Conservation (phyloP, 2,113 vertebrate genomes). For the Apteryx mantelli region DNA sequence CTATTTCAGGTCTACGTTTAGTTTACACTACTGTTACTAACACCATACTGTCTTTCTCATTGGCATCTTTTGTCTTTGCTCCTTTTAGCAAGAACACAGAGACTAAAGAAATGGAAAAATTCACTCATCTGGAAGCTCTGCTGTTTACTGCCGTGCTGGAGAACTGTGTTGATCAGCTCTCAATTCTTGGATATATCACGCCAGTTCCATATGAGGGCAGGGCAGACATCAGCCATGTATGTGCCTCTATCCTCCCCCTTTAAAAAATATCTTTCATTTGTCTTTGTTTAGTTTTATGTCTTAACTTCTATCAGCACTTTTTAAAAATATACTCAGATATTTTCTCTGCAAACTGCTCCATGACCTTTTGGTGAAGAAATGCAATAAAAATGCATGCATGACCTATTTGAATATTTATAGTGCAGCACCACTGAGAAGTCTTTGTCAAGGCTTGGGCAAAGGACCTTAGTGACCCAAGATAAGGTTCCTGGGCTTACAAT, state of each 20-base stretch:
- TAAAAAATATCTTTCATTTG: not conserved
- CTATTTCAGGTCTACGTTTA: not conserved
- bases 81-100: not conserved
- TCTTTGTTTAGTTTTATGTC: not conserved
- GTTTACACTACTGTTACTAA: constrained; percentile 23
- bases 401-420: not conserved
- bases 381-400: not conserved
- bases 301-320: not conserved
- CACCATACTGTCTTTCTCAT: not conserved
- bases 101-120: constrained; percentile 27
- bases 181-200: constrained; percentile 80
- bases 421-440: not conserved
- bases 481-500: not conserved
- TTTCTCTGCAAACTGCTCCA: not conserved
- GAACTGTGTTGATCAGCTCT: constrained; percentile 79
- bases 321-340: not conserved
- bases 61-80: constrained; percentile 12
- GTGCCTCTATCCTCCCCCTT: not conserved
- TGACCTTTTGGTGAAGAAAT: not conserved
- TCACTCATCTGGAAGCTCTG: constrained; percentile 72
- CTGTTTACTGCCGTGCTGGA: constrained; percentile 78
- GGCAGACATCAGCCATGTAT: constrained; percentile 49
- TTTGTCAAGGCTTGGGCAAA: not conserved
- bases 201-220: constrained; percentile 10
- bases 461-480: not conserved